Percentiles rank a stretch among this genome's conserved stretches.
phyloP scores from a whole-genome alignment of 2,888 invertebrate species.

The Laspeyria flexula region DNA sequence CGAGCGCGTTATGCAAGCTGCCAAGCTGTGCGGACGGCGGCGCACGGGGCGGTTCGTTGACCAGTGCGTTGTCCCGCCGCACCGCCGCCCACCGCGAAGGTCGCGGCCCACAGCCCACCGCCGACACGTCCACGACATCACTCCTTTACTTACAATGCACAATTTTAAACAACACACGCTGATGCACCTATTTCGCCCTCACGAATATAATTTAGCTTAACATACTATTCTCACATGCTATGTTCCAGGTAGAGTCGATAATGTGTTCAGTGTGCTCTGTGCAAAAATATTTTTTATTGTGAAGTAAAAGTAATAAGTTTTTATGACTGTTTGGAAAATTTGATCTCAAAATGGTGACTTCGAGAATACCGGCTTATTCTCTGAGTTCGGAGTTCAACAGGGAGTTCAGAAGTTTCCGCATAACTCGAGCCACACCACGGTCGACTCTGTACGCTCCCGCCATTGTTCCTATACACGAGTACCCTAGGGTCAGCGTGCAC shows the following conservation, averaged over 20 bases:
- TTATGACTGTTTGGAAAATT: constrained; percentile 73
- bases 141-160: constrained; percentile 38
- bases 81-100: constrained; percentile 81
- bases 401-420: constrained; percentile 86
- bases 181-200: constrained; percentile 2
- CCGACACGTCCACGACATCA: constrained; percentile 58
- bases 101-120: constrained; percentile 72
- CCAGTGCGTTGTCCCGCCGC: constrained; percentile 82
- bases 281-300: constrained; percentile 71
- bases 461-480: constrained; percentile 87
- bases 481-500: constrained; percentile 86
- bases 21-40: constrained; percentile 57
- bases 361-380: constrained; percentile 87
- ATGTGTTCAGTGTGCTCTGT: constrained; percentile 82
- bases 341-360: constrained; percentile 87
- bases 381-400: constrained; percentile 87
- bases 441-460: constrained; percentile 82
- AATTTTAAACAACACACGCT: constrained; percentile 23
- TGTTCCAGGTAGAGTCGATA: constrained; percentile 81
- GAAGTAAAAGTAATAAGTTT: constrained; percentile 59
- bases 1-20: constrained; percentile 78
- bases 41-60: constrained; percentile 82
- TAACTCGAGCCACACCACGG: constrained; percentile 81
- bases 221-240: constrained; percentile 54
- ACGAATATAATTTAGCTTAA: constrained; percentile 50